Evolutionary conservation across 2,113 vertebrate genomes (phyloP), one percentile per base, ranked within the genome.

Genomic region (Limnothrissa miodon): DNA sequence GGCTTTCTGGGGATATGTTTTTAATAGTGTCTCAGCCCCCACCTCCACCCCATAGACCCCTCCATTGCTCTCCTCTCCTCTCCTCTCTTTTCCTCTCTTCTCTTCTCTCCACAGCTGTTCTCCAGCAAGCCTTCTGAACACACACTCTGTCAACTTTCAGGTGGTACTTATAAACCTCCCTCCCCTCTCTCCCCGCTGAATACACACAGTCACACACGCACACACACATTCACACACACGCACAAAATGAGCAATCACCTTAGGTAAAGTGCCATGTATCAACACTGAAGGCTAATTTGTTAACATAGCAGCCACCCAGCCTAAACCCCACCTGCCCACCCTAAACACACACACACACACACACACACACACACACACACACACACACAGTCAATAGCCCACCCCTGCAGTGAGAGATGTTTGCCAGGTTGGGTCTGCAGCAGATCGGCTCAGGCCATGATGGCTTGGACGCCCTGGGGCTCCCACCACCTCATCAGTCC

Each of bases 131-230:
- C 79, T 86, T 86, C 87, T 85, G 86, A 88, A 91, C n/a, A 90
- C 89, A 82, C 78, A 89, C 62, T 86, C 84, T 89, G 83, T 90
- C 89, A 87, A 62, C 84, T 84, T 86, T 85, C 83, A 84, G 86
- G 86, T 89, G 92, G 91, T 90, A 85, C 90, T 88, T 93, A 89
- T 92, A 92, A 92, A 91, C 90, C 91, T 91, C 83, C 88, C 87
- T 51, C 62, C 29, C 29, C n/a, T 9, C 59, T 7, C n/a, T 1
- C n/a, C n/a, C 59, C 5, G 4, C 59, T 25, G 25, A n/a, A 74
- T 33, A 39, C 66, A 74, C 66, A 74, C 25, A 74, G 29, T 36
- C 29, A 74, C 29, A 66, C 62, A 70, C 62, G 36, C 62, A 36
- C 62, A 70, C 62, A 70, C 66, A 74, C 62, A 70, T 29, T 36